Evolutionary conservation across 2,797 vertebrate species (phyloP).

Genomic region (Coluber constrictor): DNA sequence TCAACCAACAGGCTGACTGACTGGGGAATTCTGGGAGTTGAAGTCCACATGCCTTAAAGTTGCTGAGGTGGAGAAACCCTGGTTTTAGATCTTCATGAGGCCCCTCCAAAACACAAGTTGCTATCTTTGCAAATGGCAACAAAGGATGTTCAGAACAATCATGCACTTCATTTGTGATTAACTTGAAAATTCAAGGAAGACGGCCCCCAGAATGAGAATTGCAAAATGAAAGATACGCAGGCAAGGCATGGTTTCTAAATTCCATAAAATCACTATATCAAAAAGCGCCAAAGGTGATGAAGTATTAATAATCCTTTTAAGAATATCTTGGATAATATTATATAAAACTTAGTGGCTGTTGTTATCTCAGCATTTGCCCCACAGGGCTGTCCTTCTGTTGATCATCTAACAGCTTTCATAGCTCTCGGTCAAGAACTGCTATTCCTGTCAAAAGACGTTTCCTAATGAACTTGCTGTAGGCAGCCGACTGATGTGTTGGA

Average conservation of each 20-base stretch:
- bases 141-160: not conserved
- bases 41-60: not conserved
- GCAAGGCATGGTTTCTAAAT: not conserved
- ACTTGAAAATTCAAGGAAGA: not conserved
- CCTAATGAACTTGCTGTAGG: slow-evolving; percentile 27
- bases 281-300: not conserved
- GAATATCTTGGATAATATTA: slow-evolving; percentile 20
- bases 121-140: not conserved
- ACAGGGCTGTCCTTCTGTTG: not conserved
- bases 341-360: not conserved
- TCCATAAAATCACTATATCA: not conserved
- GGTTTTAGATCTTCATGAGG: not conserved
- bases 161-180: not conserved
- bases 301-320: not conserved
- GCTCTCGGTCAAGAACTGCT: not conserved
- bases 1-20: not conserved
- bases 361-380: not conserved
- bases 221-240: not conserved
- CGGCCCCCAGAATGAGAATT: not conserved
- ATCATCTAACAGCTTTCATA: not conserved
- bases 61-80: not conserved
- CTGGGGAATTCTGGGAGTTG: not conserved
- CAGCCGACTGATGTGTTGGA: slow-evolving; percentile 37
- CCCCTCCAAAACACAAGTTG: not conserved
- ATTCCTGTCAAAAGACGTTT: slow-evolving; percentile 51